Conservation (phyloP, 2,797 vertebrate genomes). For the Eremophila alpestris region DNA sequence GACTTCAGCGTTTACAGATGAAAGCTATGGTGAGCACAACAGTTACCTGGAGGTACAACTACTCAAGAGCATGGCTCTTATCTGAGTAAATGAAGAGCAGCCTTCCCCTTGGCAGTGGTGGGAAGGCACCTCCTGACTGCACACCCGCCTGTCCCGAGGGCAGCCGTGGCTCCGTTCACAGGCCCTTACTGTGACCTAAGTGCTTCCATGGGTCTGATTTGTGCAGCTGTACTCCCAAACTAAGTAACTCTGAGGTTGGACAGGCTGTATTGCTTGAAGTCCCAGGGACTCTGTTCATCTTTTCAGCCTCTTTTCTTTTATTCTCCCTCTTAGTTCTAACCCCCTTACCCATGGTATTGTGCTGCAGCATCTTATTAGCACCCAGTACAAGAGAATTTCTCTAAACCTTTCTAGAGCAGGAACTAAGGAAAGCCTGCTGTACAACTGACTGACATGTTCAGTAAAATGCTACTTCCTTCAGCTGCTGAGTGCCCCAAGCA, state of each 20-base stretch:
- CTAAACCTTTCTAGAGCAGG: neutral
- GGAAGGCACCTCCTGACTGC: neutral
- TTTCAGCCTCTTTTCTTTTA: neutral
- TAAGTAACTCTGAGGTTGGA: neutral
- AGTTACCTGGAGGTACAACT: neutral
- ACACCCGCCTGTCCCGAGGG: neutral
- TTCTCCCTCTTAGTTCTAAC: neutral
- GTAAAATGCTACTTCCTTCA: neutral
- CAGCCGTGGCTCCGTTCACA: neutral
- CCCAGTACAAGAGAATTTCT: neutral
- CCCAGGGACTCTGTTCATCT: neutral
- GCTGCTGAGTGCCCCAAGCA: neutral
- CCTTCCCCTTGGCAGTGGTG: rapidly evolving
- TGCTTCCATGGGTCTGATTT: neutral
- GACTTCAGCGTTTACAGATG: neutral
- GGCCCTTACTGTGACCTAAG: rapidly evolving
- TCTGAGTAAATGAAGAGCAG: neutral
- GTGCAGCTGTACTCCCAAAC: neutral
- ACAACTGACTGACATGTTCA: neutral
- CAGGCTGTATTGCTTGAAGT: neutral
- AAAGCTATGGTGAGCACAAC: neutral
- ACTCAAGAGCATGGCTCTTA: rapidly evolving
- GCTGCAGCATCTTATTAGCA: neutral
- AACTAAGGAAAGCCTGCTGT: neutral
- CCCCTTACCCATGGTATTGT: neutral